Percentiles rank a stretch among this genome's conserved stretches.
Conservation (phyloP, 2,888 invertebrate genomes). For the Watsonalla binaria region DNA sequence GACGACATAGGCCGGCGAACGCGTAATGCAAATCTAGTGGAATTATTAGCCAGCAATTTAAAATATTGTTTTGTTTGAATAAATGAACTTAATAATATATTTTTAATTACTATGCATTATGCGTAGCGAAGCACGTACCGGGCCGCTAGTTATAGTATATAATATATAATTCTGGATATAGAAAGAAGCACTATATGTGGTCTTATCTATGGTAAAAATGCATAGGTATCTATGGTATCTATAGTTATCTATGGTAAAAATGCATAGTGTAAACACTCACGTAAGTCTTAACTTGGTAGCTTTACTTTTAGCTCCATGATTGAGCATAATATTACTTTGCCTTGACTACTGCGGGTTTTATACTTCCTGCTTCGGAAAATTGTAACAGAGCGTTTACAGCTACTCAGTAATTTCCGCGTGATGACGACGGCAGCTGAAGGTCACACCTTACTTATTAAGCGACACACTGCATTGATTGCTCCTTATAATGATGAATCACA, state of each 20-base stretch:
- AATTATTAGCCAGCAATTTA: too few relatives aligned
- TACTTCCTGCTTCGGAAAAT: conserved; percentile 74
- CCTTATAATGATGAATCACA: neutral
- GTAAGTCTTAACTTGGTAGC: neutral
- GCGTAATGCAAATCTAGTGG: too few relatives aligned
- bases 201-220: too few relatives aligned
- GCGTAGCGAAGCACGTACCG: too few relatives aligned
- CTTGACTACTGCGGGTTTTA: conserved; percentile 55
- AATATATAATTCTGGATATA: too few relatives aligned
- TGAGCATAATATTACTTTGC: conserved; percentile 57
- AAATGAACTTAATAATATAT: too few relatives aligned
- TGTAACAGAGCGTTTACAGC: conserved; percentile 65
- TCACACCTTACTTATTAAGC: conserved; percentile 42
- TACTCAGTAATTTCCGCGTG: conserved; percentile 65
- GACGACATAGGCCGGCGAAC: too few relatives aligned
- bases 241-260: neutral
- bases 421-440: conserved; percentile 64
- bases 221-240: neutral
- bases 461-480: conserved; percentile 38
- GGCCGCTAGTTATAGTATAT: too few relatives aligned
- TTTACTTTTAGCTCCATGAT: conserved; percentile 21
- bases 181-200: too few relatives aligned
- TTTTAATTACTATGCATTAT: too few relatives aligned
- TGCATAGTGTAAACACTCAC: neutral
- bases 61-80: too few relatives aligned